phyloP scores from a whole-genome alignment of 2,113 vertebrate species.

The Myocastor coypus region DNA sequence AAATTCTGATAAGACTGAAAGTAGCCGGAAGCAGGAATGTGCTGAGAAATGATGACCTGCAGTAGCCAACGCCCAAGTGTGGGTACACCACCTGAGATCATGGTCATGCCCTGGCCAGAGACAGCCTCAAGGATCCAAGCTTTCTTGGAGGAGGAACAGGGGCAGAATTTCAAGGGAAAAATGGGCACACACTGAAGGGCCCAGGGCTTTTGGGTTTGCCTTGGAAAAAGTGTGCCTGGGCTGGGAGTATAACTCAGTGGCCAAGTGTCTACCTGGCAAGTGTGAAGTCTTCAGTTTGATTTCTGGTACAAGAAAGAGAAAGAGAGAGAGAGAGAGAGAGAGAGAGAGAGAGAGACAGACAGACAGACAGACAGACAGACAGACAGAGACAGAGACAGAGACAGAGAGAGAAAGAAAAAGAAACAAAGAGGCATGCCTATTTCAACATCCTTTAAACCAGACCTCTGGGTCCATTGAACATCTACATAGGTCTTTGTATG shows the following conservation, averaged over 20 bases:
- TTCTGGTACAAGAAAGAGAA: no score
- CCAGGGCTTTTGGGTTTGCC: neutral
- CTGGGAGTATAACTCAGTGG: no score
- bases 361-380: no score
- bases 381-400: no score
- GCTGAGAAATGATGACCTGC: neutral
- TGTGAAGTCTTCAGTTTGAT: no score
- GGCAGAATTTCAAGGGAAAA: neutral
- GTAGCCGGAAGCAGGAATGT: neutral
- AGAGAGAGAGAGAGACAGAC: no score
- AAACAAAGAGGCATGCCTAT: neutral
- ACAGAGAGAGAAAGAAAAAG: no score
- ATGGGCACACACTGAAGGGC: neutral
- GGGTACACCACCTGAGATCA: neutral
- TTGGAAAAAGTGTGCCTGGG: neutral
- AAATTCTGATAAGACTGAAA: conserved; percentile 49
- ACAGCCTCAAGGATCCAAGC: neutral
- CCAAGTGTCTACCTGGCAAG: no score
- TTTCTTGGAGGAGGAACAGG: neutral
- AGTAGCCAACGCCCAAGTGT: neutral
- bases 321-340: no score
- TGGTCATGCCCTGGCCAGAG: neutral
- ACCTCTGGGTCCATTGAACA: neutral
- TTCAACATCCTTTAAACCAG: neutral
- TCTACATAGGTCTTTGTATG: neutral